A percentile compares a stretch with the other conserved stretches of the same genome.
These are phyloP conservation scores for Diadema setosum DNA, from an alignment of 35 echinoderm and acorn worm species.

Conservation along the genomic window DNA sequence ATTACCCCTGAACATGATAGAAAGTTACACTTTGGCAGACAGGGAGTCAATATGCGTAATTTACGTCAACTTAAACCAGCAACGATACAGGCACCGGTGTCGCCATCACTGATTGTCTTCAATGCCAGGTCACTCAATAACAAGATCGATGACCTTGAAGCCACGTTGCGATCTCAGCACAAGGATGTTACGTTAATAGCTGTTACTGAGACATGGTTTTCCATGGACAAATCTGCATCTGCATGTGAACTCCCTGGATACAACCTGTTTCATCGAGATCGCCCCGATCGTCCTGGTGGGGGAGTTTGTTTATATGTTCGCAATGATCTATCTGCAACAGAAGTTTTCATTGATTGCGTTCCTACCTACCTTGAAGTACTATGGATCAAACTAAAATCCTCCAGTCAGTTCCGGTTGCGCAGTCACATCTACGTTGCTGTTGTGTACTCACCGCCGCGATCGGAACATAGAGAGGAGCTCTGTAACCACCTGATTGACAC, in stretches of 20 bases:
- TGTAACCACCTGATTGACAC: not conserved
- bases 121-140: slow-evolving; percentile 12
- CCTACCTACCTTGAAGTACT: not conserved
- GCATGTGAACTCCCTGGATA: not conserved
- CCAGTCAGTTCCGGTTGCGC: not conserved
- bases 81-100: no score
- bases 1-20: no score
- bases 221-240: not conserved
- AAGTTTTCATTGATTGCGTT: not conserved
- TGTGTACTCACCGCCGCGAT: not conserved
- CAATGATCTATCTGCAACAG: not conserved
- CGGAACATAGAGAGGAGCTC: not conserved
- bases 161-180: not conserved
- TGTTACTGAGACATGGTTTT: slow-evolving; percentile 15
- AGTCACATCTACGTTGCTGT: not conserved
- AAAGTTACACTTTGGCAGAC: no score
- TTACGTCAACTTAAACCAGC: no score
- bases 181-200: not conserved
- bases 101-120: no score
- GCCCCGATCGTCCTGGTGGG: not conserved
- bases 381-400: not conserved
- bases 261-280: not conserved
- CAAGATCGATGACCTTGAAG: slow-evolving; percentile 9
- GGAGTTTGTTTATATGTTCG: not conserved
- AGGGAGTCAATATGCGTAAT: no score